A percentile compares a stretch with the other conserved stretches of the same genome.
Evolutionary conservation across 2,113 vertebrate genomes (phyloP).

Genomic region (Calyptommatus sinebrachiatus): DNA sequence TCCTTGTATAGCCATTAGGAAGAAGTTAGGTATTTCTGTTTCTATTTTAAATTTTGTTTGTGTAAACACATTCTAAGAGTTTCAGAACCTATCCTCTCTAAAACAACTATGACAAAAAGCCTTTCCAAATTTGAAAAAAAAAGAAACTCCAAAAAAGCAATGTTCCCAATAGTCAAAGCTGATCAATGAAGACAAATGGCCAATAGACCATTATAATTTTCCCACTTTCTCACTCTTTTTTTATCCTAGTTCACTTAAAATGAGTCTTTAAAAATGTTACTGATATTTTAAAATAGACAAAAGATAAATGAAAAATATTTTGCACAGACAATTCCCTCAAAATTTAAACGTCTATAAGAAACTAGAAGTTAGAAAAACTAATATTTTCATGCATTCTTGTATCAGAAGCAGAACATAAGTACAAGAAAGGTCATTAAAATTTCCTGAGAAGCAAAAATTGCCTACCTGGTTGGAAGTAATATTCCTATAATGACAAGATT

Average conservation of each 20-base stretch:
- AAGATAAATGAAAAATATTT: conserved; percentile 17
- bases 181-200: too few species aligned
- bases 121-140: not conserved
- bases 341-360: not conserved
- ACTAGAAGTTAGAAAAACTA: not conserved
- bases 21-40: too few species aligned
- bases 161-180: too few species aligned
- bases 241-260: too few species aligned
- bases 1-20: too few species aligned
- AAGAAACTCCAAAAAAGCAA: not conserved
- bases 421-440: not conserved
- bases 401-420: not conserved
- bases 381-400: not conserved
- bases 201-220: too few species aligned
- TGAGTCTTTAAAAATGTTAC: not conserved
- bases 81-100: too few species aligned
- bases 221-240: too few species aligned
- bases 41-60: too few species aligned
- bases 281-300: conserved; percentile 28
- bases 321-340: not conserved
- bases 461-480: not conserved
- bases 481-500: not conserved
- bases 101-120: not conserved
- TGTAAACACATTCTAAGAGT: too few species aligned
- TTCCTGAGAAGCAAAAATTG: not conserved